Evolutionary conservation across 2,113 vertebrate genomes (phyloP), one percentile per base, ranked within the genome.

Genomic region (Aegotheles bennettii): DNA sequence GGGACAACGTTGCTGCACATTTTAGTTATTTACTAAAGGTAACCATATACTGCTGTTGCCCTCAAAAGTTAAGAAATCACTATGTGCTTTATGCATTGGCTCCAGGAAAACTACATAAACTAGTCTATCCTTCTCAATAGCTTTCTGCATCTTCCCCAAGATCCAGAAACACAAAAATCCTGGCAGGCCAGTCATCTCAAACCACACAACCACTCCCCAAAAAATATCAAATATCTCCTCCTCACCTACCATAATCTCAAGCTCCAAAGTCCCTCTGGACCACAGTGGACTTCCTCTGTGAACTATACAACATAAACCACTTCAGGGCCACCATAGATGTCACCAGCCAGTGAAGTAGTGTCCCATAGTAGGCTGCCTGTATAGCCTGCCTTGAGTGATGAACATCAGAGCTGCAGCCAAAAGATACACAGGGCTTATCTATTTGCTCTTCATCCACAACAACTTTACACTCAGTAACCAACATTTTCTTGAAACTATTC

Each of bases 341-440:
- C 40, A 80, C 23, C 29, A 83, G 35, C 13, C 56, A 73, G 38
- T 28, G 48, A 31, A 67, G 5, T 7, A 19, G 2, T 45, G 42
- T 56, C 29, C 35, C 6, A 20, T 0, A 42, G n/a, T 0, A 35
- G 54, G 20, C 15, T 48, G 23, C 29, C 23, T 0, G 0, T 67
- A 38, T 50, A 79, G 26, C 35, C 33, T 36, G 28, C 61, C 17
- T 86, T 33, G 2, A 40, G 36, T 38, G 15, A 13, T 57, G 36
- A 51, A 59, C 15, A 21, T 59, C 51, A 63, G 42, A 83, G 25
- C 33, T 71, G 60, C 43, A 79, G 33, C 17, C 35, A 42, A 12
- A 45, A 19, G 23, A 29, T 43, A 28, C 2, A 42, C 11, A 60
- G 26, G 76, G 42, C 45, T 51, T 74, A 11, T 40, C 51, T 67